phyloP scores from a whole-genome alignment of 2,113 vertebrate genomes.

The Oncorhynchus nerka region DNA sequence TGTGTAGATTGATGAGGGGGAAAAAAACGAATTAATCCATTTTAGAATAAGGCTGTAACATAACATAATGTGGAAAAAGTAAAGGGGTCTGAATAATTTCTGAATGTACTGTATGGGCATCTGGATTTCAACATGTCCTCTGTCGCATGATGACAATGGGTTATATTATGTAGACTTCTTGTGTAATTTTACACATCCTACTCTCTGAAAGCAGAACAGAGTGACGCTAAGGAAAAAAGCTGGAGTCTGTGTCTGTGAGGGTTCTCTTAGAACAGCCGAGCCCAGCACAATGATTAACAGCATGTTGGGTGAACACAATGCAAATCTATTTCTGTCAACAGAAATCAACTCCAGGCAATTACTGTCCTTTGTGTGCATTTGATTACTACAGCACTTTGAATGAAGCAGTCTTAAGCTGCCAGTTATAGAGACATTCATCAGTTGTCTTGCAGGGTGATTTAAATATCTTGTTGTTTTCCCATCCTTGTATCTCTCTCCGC shows the following conservation, averaged over 20 bases:
- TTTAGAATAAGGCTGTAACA: no score
- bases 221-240: not conserved
- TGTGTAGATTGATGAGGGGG: no score
- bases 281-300: slow-evolving; percentile 10
- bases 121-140: no score
- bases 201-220: not conserved
- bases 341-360: slow-evolving; percentile 25
- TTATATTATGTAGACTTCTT: no score
- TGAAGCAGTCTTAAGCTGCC: slow-evolving; percentile 17
- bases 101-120: no score
- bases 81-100: no score
- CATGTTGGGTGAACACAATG: slow-evolving; percentile 24
- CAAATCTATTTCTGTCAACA: slow-evolving; percentile 34
- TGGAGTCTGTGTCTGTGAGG: not conserved
- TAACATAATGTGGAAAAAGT: no score
- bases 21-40: no score
- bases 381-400: slow-evolving; percentile 22
- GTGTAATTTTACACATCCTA: no score
- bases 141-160: no score
- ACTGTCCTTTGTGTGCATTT: slow-evolving; percentile 25
- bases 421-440: slow-evolving; percentile 26
- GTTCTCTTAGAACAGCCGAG: not conserved
- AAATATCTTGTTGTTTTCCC: slow-evolving; percentile 10
- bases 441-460: slow-evolving; percentile 18
- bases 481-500: not conserved